Percentiles rank a stretch among this genome's conserved stretches.
phyloP scores from a whole-genome alignment of 2,113 vertebrate species.

The Mirza zaza region DNA sequence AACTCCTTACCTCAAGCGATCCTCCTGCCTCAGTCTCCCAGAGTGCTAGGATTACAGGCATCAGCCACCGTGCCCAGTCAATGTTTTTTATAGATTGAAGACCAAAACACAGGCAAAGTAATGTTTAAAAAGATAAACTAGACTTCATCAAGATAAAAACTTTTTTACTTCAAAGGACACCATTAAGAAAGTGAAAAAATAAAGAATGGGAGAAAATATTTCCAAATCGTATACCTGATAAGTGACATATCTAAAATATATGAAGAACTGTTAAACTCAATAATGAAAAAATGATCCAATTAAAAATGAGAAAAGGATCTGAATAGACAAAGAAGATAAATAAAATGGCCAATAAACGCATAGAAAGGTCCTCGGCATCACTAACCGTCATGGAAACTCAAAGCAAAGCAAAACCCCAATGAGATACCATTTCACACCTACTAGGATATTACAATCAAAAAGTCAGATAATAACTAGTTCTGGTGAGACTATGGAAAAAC shows the following conservation, averaged over 20 bases:
- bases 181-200: not conserved
- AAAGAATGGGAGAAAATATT: not conserved
- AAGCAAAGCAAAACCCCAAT: constrained; percentile 7
- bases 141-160: constrained; percentile 19
- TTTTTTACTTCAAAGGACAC: not conserved
- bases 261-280: not conserved
- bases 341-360: not conserved
- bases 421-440: not conserved
- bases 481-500: not conserved
- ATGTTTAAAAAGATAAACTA: not conserved
- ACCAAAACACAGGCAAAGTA: not conserved
- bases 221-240: not conserved
- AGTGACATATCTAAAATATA: not conserved
- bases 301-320: not conserved
- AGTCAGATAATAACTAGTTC: not conserved
- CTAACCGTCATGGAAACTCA: not conserved
- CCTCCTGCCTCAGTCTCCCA: too few species aligned
- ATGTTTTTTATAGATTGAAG: not conserved
- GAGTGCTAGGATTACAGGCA: too few species aligned
- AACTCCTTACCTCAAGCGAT: too few species aligned
- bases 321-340: not conserved
- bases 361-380: not conserved
- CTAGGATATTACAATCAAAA: not conserved
- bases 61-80: not conserved
- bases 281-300: not conserved